Conservation (phyloP, 2,888 invertebrate genomes). For the Nymphalis polychloros region DNA sequence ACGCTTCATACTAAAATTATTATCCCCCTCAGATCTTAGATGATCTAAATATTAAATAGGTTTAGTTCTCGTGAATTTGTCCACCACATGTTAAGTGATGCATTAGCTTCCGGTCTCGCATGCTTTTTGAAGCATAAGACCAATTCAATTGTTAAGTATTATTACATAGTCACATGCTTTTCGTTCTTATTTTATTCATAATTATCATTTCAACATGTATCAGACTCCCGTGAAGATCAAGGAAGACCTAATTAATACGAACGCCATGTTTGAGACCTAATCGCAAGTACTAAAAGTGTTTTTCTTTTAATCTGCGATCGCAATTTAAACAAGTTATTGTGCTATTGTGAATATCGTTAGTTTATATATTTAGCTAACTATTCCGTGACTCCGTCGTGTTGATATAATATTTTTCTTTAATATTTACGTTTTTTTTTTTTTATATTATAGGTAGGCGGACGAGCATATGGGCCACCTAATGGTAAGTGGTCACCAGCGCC, state of each 20-base stretch:
- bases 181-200: constrained; percentile 15
- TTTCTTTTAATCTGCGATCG: not conserved
- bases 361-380: too few species aligned
- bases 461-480: too few species aligned
- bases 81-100: constrained; percentile 22
- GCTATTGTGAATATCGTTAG: too few species aligned
- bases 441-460: too few species aligned
- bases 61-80: constrained; percentile 16
- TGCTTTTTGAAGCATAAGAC: constrained; percentile 4
- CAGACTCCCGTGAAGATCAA: constrained; percentile 25
- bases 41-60: constrained; percentile 10
- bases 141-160: not conserved
- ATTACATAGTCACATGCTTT: too few species aligned
- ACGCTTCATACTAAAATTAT: constrained; percentile 3
- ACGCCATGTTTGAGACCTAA: constrained; percentile 9
- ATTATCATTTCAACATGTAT: constrained; percentile 29
- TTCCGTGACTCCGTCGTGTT: too few species aligned
- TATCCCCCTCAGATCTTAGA: not conserved
- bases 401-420: too few species aligned
- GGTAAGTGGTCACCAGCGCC: too few species aligned
- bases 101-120: constrained; percentile 21
- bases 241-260: constrained; percentile 23
- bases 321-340: not conserved
- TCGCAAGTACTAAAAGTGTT: not conserved
- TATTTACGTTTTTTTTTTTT: too few species aligned